Evolutionary conservation across 53 echinoderm and acorn worm genomes (phyloP).

Genomic region (Echinometra lucunter): DNA sequence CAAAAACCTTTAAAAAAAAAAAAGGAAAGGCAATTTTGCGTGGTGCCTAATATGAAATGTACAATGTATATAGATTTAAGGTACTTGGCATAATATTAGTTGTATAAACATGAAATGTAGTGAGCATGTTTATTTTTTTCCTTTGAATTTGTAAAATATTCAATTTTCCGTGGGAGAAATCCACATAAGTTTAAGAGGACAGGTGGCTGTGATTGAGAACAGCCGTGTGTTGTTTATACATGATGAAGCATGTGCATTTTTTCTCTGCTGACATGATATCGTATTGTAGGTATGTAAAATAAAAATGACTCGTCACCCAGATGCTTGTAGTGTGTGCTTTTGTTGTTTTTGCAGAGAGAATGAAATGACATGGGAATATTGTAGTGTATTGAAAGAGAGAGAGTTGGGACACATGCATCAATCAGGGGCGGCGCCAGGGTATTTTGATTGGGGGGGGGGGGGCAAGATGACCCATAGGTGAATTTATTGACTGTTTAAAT

Average conservation of each 20-base stretch:
- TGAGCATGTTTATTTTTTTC: slow-evolving; percentile 44
- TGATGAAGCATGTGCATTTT: slow-evolving; percentile 16
- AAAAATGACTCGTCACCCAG: slow-evolving; percentile 71
- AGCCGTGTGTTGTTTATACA: slow-evolving; percentile 35
- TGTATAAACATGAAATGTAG: slow-evolving; percentile 54
- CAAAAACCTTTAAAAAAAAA: not conserved
- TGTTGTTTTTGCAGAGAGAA: not conserved
- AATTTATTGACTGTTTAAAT: too few relatives aligned
- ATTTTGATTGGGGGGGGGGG: too few relatives aligned
- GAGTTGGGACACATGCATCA: too few relatives aligned
- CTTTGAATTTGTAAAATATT: slow-evolving; percentile 60
- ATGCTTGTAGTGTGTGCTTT: not conserved
- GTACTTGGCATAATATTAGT: slow-evolving; percentile 60
- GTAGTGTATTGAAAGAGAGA: too few relatives aligned
- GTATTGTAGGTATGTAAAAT: slow-evolving; percentile 72
- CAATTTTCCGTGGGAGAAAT: slow-evolving; percentile 27
- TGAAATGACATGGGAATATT: not conserved
- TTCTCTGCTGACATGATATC: slow-evolving; percentile 59
- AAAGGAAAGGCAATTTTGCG: slow-evolving; percentile 45
- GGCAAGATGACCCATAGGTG: too few relatives aligned
- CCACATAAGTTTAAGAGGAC: not conserved
- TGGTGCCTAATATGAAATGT: slow-evolving; percentile 63
- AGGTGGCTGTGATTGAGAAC: slow-evolving; percentile 6
- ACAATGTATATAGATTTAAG: slow-evolving; percentile 62
- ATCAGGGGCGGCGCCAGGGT: too few relatives aligned